Evolutionary conservation across 1,140 invertebrate genomes (phyloP), one percentile per base, ranked within the genome.

Genomic region (Cryptotermes secundus): DNA sequence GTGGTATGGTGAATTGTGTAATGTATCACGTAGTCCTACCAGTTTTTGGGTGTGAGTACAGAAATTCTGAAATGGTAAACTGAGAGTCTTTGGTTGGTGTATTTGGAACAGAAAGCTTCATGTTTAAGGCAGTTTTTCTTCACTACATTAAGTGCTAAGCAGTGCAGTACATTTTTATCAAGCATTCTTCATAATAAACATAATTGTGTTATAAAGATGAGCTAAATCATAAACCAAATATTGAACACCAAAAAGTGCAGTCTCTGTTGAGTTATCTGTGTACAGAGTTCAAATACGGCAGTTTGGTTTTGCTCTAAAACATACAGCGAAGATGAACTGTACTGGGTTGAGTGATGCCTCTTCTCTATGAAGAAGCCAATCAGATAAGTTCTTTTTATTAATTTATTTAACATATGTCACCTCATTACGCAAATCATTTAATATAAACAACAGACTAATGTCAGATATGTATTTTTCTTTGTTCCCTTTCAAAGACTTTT

Each of bases 391-490:
- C n/a, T 7, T n/a, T 72, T 72, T 72, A 4, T 72, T 72, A 3
- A 59, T 59, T 59, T 59, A 59, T 72, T n/a, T 72, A 72, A 72
- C 31, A n/a, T 72, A n/a, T 72, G 59, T 72, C 59, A 72, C 59
- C 26, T 26, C n/a, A 72, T 72, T 72, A 72, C 26, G 31, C 26
- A n/a, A 31, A 72, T n/a, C n/a, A 72, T 72, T 72, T 72, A 72
- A 72, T 72, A 72, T 72, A 72, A 72, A 72, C n/a, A n/a, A n/a
- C 45, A 49, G 16, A 22, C 14, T 22, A 49, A 49, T 49, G 45
- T 49, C 45, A 49, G 19, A 49, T 19, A 19, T 49, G 45, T 49
- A 19, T 49, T 49, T 49, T 12, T 49, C 45, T 19, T 12, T 49
- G 14, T 49, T 22, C 45, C 45, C 14, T 49, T 49, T 19, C 38